Percentiles rank a stretch among this genome's conserved stretches.
Evolutionary conservation across 2,888 invertebrate genomes (phyloP).

Genomic region (Entomobrya proxima): DNA sequence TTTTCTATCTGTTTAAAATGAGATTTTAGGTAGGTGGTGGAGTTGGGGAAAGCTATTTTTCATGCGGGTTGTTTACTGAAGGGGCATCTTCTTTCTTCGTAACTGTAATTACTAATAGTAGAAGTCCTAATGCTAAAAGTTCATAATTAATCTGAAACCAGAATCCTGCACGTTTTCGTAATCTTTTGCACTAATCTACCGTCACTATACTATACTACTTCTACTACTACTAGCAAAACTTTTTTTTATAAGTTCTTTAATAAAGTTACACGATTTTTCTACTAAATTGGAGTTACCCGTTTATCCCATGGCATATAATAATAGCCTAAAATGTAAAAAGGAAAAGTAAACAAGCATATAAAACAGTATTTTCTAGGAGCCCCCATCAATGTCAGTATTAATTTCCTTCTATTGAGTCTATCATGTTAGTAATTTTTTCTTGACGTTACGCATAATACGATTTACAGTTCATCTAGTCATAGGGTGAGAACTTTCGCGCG

Average conservation of each 20-base stretch:
- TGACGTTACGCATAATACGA: constrained; percentile 18
- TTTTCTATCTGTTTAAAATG: too few species aligned
- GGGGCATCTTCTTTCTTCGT: too few species aligned
- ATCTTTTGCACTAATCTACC: neutral
- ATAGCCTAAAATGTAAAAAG: neutral
- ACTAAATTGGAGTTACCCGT: neutral
- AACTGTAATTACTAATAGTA: neutral
- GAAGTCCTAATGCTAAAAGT: too few species aligned
- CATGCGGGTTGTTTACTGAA: too few species aligned
- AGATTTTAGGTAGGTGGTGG: too few species aligned
- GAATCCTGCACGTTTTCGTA: neutral
- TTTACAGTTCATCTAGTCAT: constrained; percentile 3
- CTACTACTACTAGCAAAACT: too few species aligned
- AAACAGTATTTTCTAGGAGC: constrained; percentile 15
- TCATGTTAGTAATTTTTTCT: constrained; percentile 27
- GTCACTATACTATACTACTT: too few species aligned
- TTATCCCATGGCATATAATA: neutral
- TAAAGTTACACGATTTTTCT: constrained; percentile 7
- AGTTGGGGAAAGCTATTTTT: too few species aligned
- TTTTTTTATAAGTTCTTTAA: neutral
- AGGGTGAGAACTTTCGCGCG: neutral
- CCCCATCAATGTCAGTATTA: constrained; percentile 56
- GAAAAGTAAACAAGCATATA: constrained; percentile 32
- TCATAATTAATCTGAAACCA: too few species aligned
- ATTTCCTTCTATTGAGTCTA: constrained; percentile 34